These are phyloP conservation scores for Pelodytes ibericus DNA, from an alignment of 2,797 vertebrate genomes.

Conservation along the genomic window DNA sequence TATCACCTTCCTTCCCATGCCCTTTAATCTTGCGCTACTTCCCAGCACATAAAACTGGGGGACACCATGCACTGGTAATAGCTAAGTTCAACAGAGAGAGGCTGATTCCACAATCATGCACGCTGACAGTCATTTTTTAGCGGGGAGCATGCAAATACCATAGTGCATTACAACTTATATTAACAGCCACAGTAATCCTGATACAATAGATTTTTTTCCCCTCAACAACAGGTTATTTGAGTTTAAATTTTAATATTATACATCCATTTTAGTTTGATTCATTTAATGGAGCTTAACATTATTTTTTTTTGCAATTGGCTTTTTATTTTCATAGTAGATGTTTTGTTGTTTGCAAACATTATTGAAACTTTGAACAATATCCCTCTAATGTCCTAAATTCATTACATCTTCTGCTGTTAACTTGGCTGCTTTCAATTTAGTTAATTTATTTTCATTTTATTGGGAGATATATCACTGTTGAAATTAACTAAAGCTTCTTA, in stretches of 20 bases:
- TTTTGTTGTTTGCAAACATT: not conserved
- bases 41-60: too few species aligned
- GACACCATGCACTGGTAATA: too few species aligned
- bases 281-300: not conserved
- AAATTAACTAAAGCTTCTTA: slow-evolving; percentile 35
- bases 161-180: too few species aligned
- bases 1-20: too few species aligned
- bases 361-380: not conserved
- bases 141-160: too few species aligned
- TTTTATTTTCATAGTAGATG: not conserved
- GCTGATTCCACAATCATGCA: too few species aligned
- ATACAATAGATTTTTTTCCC: too few species aligned
- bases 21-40: too few species aligned
- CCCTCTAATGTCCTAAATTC: not conserved
- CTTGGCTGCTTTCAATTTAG: not conserved
- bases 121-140: too few species aligned
- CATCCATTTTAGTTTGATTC: not conserved
- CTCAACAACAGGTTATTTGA: too few species aligned
- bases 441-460: slow-evolving; percentile 21
- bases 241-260: not conserved
- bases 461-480: slow-evolving; percentile 17
- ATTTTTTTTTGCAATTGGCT: not conserved
- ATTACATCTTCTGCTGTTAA: slow-evolving; percentile 11
- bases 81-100: too few species aligned
- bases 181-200: too few species aligned